These are phyloP conservation scores for Chinchilla lanigera DNA, from an alignment of 2,113 vertebrate species.

Conservation along the genomic window DNA sequence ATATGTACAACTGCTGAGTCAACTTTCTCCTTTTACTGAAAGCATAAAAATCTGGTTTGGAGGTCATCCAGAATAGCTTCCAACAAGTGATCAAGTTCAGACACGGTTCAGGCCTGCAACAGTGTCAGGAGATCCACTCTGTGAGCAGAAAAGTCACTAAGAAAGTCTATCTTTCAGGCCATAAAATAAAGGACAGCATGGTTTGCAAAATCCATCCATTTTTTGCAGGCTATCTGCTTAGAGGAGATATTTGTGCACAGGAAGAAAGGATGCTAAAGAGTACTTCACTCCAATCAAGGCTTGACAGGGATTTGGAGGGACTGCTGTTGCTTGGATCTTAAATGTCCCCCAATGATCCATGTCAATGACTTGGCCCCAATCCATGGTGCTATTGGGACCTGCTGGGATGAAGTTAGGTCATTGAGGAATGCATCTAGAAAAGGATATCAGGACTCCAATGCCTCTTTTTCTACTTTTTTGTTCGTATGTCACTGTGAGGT, in stretches of 20 bases:
- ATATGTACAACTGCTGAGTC: neutral
- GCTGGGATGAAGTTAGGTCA: neutral
- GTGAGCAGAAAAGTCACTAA: neutral
- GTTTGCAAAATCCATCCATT: neutral
- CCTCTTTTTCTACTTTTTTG: neutral
- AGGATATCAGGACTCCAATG: too few relatives aligned
- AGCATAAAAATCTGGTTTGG: neutral
- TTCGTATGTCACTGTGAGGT: neutral
- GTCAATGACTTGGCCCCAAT: neutral
- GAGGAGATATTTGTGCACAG: neutral
- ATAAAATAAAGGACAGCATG: neutral
- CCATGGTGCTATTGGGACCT: neutral
- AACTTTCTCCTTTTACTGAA: conserved; percentile 28
- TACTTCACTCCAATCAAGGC: neutral
- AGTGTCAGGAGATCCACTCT: neutral
- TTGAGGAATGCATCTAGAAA: neutral
- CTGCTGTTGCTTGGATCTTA: neutral
- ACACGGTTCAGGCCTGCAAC: neutral
- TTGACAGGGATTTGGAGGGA: neutral
- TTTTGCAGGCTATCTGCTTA: neutral
- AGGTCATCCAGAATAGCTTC: conserved; percentile 35
- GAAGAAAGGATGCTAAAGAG: neutral
- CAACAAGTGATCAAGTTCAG: conserved; percentile 1
- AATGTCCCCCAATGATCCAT: neutral
- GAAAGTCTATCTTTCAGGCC: neutral